These are phyloP conservation scores for Heliothis subflexa DNA, from an alignment of 1,140 invertebrate species.

Conservation along the genomic window DNA sequence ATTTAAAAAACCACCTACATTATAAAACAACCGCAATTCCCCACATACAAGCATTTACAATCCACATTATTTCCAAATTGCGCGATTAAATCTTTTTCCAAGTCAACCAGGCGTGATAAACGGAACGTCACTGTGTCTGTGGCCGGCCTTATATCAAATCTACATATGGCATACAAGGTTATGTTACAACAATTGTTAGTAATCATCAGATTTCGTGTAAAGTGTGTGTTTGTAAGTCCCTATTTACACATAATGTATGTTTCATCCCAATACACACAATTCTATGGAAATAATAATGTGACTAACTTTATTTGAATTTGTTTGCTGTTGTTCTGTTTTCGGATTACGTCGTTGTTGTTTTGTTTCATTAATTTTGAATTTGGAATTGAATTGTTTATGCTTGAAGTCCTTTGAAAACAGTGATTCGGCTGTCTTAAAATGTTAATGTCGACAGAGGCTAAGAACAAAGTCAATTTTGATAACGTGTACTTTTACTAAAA, in stretches of 20 bases:
- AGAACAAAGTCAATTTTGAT: no score
- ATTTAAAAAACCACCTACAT: no score
- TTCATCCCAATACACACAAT: conserved; percentile 10
- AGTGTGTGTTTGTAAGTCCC: conserved; percentile 6
- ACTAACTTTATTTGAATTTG: not conserved
- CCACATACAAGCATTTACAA: not conserved
- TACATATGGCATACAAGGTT: conserved; percentile 35
- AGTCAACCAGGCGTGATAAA: conserved; percentile 16
- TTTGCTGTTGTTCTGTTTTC: no score
- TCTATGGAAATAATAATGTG: not conserved
- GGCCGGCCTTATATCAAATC: conserved; percentile 19
- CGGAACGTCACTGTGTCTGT: conserved; percentile 1
- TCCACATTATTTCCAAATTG: conserved; percentile 2
- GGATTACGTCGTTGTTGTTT: no score
- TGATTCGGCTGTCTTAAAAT: no score
- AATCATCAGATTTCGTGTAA: conserved; percentile 39
- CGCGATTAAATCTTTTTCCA: conserved; percentile 1
- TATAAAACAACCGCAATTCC: not conserved
- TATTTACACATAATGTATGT: not conserved
- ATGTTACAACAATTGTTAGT: conserved; percentile 37
- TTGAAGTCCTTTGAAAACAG: no score
- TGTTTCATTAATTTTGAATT: no score
- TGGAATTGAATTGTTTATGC: no score
- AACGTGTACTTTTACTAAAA: no score
- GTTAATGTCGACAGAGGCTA: no score